phyloP scores from a whole-genome alignment of 2,113 vertebrate genomes.

The Zonotrichia leucophrys region DNA sequence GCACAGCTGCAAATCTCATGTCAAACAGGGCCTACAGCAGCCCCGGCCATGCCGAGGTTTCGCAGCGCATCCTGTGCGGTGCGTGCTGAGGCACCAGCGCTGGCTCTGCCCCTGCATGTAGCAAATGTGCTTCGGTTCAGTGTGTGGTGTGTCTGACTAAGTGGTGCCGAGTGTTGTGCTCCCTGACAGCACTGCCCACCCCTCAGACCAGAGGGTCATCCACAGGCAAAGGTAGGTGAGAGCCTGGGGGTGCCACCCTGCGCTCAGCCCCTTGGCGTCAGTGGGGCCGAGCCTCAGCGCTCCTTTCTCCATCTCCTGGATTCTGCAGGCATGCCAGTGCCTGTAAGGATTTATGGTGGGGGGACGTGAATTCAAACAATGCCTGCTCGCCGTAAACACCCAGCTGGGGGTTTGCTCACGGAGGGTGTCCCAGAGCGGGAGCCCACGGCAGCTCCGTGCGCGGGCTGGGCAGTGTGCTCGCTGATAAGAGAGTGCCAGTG shows the following conservation, averaged over 20 bases:
- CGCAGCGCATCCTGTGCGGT: neutral
- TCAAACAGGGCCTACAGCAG: neutral
- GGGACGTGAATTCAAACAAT: neutral
- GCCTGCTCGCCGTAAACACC: neutral
- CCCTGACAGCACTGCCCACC: neutral
- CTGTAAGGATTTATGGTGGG: neutral
- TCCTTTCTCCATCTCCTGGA: neutral
- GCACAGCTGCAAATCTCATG: neutral
- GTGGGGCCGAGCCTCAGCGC: accelerated
- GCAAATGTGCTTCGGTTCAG: neutral
- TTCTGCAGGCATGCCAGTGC: neutral
- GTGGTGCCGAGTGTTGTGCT: neutral
- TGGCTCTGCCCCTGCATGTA: neutral
- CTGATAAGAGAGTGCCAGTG: slow-evolving; percentile 50
- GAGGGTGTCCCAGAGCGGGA: neutral
- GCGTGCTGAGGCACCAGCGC: neutral
- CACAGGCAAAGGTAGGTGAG: neutral
- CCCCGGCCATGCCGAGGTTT: neutral
- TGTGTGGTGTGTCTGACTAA: neutral
- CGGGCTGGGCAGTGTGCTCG: neutral
- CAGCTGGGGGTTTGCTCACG: neutral
- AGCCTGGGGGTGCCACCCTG: accelerated
- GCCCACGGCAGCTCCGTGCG: neutral
- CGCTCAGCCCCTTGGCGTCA: accelerated
- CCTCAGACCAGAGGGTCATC: neutral